Percentiles rank a stretch among this genome's conserved stretches.
Conservation (phyloP, 1,140 invertebrate genomes). For the Heliconius melpomene region DNA sequence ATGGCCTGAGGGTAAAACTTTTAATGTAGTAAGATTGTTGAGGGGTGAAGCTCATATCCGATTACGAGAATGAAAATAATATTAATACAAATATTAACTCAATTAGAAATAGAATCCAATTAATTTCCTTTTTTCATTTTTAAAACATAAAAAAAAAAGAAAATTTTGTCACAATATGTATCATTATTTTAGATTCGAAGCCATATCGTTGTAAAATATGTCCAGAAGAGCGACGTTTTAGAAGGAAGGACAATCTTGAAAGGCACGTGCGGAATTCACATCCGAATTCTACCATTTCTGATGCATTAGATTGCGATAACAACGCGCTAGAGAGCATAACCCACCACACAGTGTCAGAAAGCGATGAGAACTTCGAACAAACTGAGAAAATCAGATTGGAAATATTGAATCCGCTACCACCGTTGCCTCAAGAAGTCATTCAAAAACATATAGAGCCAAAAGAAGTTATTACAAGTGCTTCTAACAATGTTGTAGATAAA, state of each 20-base stretch:
- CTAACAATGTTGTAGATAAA: conserved; percentile 51
- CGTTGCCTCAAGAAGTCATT: conserved; percentile 58
- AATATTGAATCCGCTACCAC: conserved; percentile 62
- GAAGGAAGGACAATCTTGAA: conserved; percentile 84
- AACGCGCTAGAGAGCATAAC: conserved; percentile 50
- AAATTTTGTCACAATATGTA: not conserved
- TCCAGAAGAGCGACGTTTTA: conserved; percentile 75
- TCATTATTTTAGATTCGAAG: conserved; percentile 73
- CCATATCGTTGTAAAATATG: conserved; percentile 83
- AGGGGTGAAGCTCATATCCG: too few relatives aligned
- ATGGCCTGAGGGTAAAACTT: too few relatives aligned
- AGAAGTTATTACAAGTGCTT: conserved; percentile 27
- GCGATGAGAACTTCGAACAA: conserved; percentile 38
- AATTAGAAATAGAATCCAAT: too few relatives aligned
- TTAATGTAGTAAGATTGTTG: too few relatives aligned
- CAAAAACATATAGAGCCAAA: conserved; percentile 58
- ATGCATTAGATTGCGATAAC: conserved; percentile 60
- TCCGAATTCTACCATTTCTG: conserved; percentile 67
- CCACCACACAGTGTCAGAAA: conserved; percentile 25
- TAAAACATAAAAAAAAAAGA: not conserved
- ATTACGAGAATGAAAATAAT: too few relatives aligned
- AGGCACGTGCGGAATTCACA: conserved; percentile 85
- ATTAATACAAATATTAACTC: too few relatives aligned
- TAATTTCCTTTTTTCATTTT: too few relatives aligned
- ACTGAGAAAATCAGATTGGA: conserved; percentile 61